phyloP scores from a whole-genome alignment of 1,140 invertebrate species.

The Protaetia brevitarsis region DNA sequence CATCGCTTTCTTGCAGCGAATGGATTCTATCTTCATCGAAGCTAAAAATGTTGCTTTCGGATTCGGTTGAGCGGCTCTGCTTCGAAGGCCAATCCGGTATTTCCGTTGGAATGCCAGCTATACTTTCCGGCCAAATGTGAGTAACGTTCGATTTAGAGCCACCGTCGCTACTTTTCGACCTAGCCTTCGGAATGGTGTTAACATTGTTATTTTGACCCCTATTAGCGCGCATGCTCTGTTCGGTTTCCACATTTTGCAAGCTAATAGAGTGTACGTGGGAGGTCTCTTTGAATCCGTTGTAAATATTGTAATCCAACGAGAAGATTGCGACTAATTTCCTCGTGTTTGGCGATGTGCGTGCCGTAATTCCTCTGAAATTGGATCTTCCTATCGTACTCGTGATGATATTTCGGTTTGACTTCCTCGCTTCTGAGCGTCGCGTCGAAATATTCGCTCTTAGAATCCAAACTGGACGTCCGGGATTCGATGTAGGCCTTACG shows the following conservation, averaged over 20 bases:
- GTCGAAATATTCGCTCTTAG: constrained; percentile 55
- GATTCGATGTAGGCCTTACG: constrained; percentile 46
- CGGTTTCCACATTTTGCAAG: constrained; percentile 64
- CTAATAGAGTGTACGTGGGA: constrained; percentile 62
- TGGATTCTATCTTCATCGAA: constrained; percentile 69
- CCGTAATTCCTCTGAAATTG: constrained; percentile 55
- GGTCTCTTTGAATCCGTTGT: constrained; percentile 51
- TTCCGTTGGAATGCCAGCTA: constrained; percentile 54
- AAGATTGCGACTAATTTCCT: constrained; percentile 31
- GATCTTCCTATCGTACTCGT: constrained; percentile 46
- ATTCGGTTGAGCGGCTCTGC: constrained; percentile 42
- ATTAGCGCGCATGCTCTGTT: constrained; percentile 54
- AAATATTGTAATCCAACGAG: constrained; percentile 10
- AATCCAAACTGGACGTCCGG: constrained; percentile 53
- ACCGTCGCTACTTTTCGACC: constrained; percentile 25
- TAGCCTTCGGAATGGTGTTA: constrained; percentile 42
- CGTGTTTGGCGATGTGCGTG: constrained; percentile 50
- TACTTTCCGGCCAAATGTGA: constrained; percentile 58
- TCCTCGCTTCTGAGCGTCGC: constrained; percentile 37
- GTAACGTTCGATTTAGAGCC: constrained; percentile 41
- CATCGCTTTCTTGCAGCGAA: constrained; percentile 52
- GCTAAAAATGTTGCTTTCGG: constrained; percentile 60
- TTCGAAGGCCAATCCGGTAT: constrained; percentile 42
- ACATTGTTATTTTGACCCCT: constrained; percentile 39
- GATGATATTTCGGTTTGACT: constrained; percentile 32